Evolutionary conservation across 1,140 invertebrate species (phyloP).

Genomic region (Cephus cinctus): DNA sequence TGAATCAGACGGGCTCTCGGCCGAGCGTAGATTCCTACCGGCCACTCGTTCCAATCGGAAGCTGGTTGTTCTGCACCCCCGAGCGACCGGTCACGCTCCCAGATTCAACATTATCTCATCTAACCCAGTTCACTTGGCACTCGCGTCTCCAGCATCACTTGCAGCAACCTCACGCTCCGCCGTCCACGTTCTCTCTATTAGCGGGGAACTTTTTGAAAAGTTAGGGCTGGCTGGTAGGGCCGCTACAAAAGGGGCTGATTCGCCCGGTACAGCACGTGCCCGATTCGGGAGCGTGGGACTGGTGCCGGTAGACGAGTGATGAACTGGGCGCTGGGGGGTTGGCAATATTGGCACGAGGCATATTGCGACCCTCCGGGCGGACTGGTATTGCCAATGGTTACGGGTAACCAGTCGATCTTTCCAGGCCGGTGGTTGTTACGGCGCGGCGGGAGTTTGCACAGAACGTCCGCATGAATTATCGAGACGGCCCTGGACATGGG

Average conservation of each 20-base stretch:
- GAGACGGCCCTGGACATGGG: conserved; percentile 22
- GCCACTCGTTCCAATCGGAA: conserved; percentile 44
- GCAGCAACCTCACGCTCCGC: neutral
- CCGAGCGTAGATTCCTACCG: conserved; percentile 15
- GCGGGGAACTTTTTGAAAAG: conserved; percentile 34
- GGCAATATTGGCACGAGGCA: conserved; percentile 47
- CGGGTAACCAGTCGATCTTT: no score
- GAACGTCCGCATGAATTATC: conserved; percentile 27
- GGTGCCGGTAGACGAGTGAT: neutral
- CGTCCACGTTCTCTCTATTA: neutral
- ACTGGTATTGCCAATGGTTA: no score
- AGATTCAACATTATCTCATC: neutral
- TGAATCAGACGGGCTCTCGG: conserved; percentile 27
- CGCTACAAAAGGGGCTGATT: neutral
- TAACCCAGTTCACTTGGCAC: neutral
- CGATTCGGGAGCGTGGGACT: conserved; percentile 26
- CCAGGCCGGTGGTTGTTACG: conserved; percentile 22
- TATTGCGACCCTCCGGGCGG: conserved; percentile 30
- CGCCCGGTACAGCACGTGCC: conserved; percentile 27
- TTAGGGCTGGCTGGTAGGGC: no score
- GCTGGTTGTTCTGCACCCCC: conserved; percentile 31
- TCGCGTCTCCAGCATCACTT: neutral
- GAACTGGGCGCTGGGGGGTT: conserved; percentile 25
- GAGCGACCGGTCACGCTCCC: neutral
- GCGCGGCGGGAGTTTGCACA: conserved; percentile 25